Conservation (phyloP, 2,113 vertebrate species). For the Condylura cristata region DNA sequence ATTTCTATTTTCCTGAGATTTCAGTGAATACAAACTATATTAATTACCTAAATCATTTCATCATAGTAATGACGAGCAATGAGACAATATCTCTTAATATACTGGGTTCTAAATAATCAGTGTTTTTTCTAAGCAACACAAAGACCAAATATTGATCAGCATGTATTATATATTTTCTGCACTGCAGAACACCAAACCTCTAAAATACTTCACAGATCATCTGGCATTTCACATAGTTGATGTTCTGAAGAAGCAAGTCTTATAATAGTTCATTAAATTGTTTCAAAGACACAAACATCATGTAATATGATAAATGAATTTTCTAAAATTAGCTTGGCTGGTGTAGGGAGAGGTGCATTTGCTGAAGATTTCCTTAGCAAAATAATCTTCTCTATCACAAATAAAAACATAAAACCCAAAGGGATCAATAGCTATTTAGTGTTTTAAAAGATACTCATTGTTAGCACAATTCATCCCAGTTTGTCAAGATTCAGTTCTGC, state of each 20-base stretch:
- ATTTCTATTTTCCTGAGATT: neutral
- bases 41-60: neutral
- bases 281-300: neutral
- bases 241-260: neutral
- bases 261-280: neutral
- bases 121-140: neutral
- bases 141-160: neutral
- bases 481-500: neutral
- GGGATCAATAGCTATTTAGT: neutral
- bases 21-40: neutral
- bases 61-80: neutral
- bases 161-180: neutral
- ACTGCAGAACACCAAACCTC: neutral
- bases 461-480: neutral
- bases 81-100: neutral
- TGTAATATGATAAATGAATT: too few species aligned
- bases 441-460: neutral
- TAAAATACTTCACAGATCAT: too few species aligned
- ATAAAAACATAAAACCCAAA: neutral
- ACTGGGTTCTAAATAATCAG: neutral
- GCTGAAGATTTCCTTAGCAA: neutral
- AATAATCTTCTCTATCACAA: neutral
- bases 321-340: neutral
- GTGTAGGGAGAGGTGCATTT: neutral
- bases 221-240: neutral